Evolutionary conservation across 2,113 vertebrate genomes (phyloP), one percentile per base, ranked within the genome.

Genomic region (Paradoxurus hermaphroditus): DNA sequence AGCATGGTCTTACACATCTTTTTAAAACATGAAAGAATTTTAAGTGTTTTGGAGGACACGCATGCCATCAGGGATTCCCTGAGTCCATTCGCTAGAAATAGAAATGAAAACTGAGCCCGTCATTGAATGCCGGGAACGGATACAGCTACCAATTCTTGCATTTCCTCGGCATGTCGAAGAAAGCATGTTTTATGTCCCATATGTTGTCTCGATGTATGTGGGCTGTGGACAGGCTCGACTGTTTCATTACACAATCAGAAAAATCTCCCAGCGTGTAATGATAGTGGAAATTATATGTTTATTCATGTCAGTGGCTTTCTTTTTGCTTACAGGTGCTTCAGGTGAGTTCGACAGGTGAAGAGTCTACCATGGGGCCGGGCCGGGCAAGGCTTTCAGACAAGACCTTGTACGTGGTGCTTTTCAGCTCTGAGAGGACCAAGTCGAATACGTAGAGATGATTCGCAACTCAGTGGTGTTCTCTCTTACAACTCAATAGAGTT

Each of bases 241-340:
- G 18, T 12, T 31, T 21, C 8, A n/a, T 31, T 25, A 34, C 4
- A 11, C 11, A 5, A 4, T 23, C 34, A 29, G 13, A 9, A 59
- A 31, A 18, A 0, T 23, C 67, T 27, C 29, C 2, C 9, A 34
- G 5, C 14, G 4, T 5, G 8, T 51, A 3, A 27, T 11, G 14
- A 4, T 0, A 29, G 14, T 23, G 27, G n/a, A 70, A 29, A 34
- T 29, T 5, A 5, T 0, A 0, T 11, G 9, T 4, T 1, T 4
- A 15, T 1, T 2, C 25, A 18, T 4, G n/a, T 11, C 3, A 7
- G 25, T 23, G 25, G 21, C 13, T 11, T 68, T 67, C 23, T 51
- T 51, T 70, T 4, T 14, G 46, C 14, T 53, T 29, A 27, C 23
- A 72, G 25, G 13, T 70, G n/a, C 31, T 70, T 53, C 44, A 53